Evolutionary conservation across 2,888 invertebrate genomes (phyloP), one percentile per base, ranked within the genome.

Genomic region (Hydrotaea cyrtoneurina): DNA sequence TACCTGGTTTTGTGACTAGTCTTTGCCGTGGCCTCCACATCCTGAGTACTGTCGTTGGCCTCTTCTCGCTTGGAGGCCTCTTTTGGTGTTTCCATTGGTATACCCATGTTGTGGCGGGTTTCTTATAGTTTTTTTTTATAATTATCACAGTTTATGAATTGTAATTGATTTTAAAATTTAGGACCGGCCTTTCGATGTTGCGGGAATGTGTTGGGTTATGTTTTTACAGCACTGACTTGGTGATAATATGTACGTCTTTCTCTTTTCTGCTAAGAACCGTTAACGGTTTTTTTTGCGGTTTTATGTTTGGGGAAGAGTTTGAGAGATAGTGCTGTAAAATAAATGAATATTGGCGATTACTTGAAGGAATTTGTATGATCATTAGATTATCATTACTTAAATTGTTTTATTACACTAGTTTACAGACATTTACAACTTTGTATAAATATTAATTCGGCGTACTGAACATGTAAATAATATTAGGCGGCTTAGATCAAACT

Each of bases 1-100:
- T 66, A 88, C 87, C 87, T 83, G 15, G 89, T 90, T 15, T 86
- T 88, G 82, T 89, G 87, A 0, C 87, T 87, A 2, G 87, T 64
- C 76, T 88, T 90, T 0, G 83, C 86, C 10, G 75, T 78, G 43
- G 78, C 73, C 62, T 86, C 86, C n/a, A 85, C 75, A 81, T 86
- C 86, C 57, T 75, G 75, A 3, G 15, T 64, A 62, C 69, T 76
- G 23, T 17, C 73, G 23, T 21, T 76, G 15, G 36, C 53, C 0
- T 57, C 71, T n/a, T 77, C 72, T 19, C 46, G 64, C 36, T 66
- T 43, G 3, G 36, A 19, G 31, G 46, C n/a, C 57, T 69, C 15
- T n/a, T 4, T 76, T 50, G 50, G 71, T 23, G 46, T 8, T 23
- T 87, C 86, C 73, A 73, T 2, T 64, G 79, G 72, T 55, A 83